Evolutionary conservation across 2,113 vertebrate species (phyloP).

Genomic region (Toxotes chatareus): DNA sequence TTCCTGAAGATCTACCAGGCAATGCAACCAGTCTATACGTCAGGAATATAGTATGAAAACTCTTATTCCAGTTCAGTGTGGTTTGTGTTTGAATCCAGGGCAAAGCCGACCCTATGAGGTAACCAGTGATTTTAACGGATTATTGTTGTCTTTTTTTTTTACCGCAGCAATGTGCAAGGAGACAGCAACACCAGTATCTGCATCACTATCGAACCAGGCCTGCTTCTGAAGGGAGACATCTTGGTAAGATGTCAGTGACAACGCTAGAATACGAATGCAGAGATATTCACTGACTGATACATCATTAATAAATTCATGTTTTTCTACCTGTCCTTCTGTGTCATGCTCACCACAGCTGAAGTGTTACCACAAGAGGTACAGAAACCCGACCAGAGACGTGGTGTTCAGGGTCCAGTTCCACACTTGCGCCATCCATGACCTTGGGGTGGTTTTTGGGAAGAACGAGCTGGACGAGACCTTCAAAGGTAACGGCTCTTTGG

Average conservation of each 20-base stretch:
- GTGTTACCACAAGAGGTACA: constrained; percentile 96
- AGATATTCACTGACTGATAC: background rate
- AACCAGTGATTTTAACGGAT: background rate
- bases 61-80: constrained; percentile 26
- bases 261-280: too few relatives aligned
- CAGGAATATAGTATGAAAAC: constrained; percentile 94
- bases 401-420: constrained; percentile 98
- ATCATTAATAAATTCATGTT: background rate
- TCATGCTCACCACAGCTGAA: constrained; percentile 85
- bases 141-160: background rate
- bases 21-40: constrained; percentile 98
- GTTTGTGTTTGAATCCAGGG: constrained; percentile 28
- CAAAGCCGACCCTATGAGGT: background rate
- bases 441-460: constrained; percentile 94
- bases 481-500: constrained; percentile 85
- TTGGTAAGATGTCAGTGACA: constrained; percentile 85
- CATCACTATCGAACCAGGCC: constrained; percentile 96
- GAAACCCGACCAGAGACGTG: constrained; percentile 90
- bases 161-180: constrained; percentile 92
- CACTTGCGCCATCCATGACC: constrained; percentile 95
- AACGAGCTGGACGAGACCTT: constrained; percentile 96
- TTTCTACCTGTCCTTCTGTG: background rate
- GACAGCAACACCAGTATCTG: constrained; percentile 98
- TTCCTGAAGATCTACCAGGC: constrained; percentile 99
- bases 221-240: constrained; percentile 97